Percentiles rank a stretch among this genome's conserved stretches.
phyloP scores from a whole-genome alignment of 2,888 invertebrate species.

The Drosophila borborema region DNA sequence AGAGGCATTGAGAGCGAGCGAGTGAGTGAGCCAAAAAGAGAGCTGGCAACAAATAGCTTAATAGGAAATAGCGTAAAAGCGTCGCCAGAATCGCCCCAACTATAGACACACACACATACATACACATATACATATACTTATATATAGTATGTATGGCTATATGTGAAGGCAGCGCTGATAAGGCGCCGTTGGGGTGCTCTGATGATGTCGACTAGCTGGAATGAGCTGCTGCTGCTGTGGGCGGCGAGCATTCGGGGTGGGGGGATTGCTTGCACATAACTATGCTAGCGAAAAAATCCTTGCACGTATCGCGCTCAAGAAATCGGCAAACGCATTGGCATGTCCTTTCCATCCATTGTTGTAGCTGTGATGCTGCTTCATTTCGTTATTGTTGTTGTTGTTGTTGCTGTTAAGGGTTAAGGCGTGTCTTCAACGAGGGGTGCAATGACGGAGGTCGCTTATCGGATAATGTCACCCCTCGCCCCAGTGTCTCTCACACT shows the following conservation, averaged over 20 bases:
- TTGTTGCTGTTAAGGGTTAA: slow-evolving; percentile 58
- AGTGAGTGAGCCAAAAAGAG: slow-evolving; percentile 14
- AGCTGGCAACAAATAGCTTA: slow-evolving; percentile 75
- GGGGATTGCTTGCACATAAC: slow-evolving; percentile 28
- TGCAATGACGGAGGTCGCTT: slow-evolving; percentile 17
- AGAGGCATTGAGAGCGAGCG: background rate
- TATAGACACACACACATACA: slow-evolving; percentile 16
- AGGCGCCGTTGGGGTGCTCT: slow-evolving; percentile 35
- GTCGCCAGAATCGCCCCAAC: slow-evolving; percentile 40
- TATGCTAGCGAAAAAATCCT: slow-evolving; percentile 59
- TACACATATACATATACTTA: slow-evolving; percentile 1
- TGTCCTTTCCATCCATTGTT: slow-evolving; percentile 56
- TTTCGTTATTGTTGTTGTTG: slow-evolving; percentile 23
- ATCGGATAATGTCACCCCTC: slow-evolving; percentile 37
- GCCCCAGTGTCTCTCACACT: slow-evolving; percentile 10
- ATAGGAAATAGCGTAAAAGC: slow-evolving; percentile 79
- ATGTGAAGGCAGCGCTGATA: slow-evolving; percentile 32
- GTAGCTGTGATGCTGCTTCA: slow-evolving; percentile 30
- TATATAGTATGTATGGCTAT: slow-evolving; percentile 13
- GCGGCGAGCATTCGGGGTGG: background rate
- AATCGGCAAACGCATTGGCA: slow-evolving; percentile 80
- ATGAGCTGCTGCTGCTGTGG: background rate
- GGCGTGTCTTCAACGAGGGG: slow-evolving; percentile 21
- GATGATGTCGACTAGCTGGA: slow-evolving; percentile 20
- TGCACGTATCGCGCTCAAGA: slow-evolving; percentile 79